Percentiles rank a stretch among this genome's conserved stretches.
These are phyloP conservation scores for Tenebrosternarchus preto DNA, from an alignment of 2,113 vertebrate genomes.

Conservation along the genomic window DNA sequence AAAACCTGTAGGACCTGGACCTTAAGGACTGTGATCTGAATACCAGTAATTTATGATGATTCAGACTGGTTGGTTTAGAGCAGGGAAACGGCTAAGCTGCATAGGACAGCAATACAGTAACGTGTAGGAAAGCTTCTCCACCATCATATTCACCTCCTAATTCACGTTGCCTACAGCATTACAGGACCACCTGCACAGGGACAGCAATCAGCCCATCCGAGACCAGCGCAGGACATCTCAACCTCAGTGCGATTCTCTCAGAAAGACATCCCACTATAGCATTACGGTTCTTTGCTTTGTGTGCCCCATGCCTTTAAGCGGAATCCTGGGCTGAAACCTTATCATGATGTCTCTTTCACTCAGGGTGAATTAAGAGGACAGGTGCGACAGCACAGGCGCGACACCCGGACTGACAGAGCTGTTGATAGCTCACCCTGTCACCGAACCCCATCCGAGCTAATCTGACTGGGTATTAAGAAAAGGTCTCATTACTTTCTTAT, in stretches of 20 bases:
- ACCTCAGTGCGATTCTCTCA: not conserved
- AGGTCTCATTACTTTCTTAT: too few species aligned
- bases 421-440: not conserved
- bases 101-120: too few species aligned
- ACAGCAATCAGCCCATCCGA: too few species aligned
- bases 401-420: not conserved
- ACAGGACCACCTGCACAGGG: not conserved
- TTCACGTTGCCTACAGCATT: not conserved
- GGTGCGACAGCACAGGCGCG: not conserved
- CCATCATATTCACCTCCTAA: not conserved
- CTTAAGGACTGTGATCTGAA: too few species aligned
- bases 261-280: not conserved
- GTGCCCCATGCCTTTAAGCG: not conserved
- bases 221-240: too few species aligned
- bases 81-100: not conserved
- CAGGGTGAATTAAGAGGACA: constrained; percentile 5
- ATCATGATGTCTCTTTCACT: constrained; percentile 20
- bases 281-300: not conserved
- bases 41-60: too few species aligned
- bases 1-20: too few species aligned
- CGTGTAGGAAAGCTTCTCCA: not conserved
- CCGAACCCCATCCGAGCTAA: not conserved
- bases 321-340: not conserved
- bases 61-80: not conserved
- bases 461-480: not conserved